phyloP scores from a whole-genome alignment of 2,797 vertebrate species.

The Taenioides sp. region DNA sequence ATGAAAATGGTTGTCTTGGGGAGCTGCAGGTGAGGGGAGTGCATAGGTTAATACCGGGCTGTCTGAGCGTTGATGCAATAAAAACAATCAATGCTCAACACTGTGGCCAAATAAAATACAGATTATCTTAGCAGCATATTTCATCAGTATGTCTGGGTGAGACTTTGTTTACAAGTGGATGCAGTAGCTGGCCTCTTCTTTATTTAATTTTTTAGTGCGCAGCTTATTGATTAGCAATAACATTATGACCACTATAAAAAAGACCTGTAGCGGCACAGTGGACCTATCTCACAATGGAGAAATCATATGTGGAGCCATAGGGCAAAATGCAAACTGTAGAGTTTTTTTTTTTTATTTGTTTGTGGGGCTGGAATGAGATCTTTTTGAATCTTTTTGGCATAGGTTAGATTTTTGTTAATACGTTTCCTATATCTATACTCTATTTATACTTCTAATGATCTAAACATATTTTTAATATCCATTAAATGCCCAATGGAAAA shows the following conservation, averaged over 20 bases:
- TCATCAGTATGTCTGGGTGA: not conserved
- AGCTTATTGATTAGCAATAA: not conserved
- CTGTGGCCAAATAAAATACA: not conserved
- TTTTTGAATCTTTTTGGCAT: too few species aligned
- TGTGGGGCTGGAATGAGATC: too few species aligned
- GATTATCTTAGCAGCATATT: not conserved
- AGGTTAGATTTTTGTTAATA: too few species aligned
- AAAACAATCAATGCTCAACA: conserved; percentile 10
- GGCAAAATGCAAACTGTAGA: too few species aligned
- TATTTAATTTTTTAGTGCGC: not conserved
- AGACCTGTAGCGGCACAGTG: not conserved
- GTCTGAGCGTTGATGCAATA: conserved; percentile 46
- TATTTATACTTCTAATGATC: too few species aligned
- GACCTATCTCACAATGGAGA: not conserved
- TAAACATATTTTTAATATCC: too few species aligned
- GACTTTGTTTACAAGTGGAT: not conserved
- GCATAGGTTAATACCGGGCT: conserved; percentile 68
- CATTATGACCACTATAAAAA: not conserved
- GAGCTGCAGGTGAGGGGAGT: conserved; percentile 53
- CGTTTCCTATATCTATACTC: too few species aligned
- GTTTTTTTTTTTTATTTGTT: too few species aligned
- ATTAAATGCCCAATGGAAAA: too few species aligned
- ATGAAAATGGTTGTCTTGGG: conserved; percentile 47
- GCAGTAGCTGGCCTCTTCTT: not conserved
- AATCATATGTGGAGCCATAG: not conserved